These are phyloP conservation scores for Brachypterus glaber DNA, from an alignment of 2,888 invertebrate species.

Conservation along the genomic window DNA sequence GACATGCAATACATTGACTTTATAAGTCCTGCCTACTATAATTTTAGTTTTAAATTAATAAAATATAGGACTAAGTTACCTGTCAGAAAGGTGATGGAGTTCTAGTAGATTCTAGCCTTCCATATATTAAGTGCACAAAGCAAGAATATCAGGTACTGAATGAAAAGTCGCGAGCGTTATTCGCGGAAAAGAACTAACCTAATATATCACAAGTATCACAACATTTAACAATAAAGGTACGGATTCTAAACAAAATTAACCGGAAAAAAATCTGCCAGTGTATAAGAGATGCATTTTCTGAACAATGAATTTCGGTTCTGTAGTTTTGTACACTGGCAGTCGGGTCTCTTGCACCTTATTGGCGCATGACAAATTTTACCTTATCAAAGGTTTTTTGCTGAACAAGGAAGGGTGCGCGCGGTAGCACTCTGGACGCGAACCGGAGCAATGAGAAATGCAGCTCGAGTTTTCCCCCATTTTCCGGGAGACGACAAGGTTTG, in stretches of 20 bases:
- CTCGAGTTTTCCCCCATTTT: no score
- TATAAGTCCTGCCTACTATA: no score
- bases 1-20: no score
- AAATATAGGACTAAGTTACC: constrained; percentile 16
- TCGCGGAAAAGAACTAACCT: constrained; percentile 27
- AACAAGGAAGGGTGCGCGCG: constrained; percentile 26
- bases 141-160: constrained; percentile 28
- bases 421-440: neutral
- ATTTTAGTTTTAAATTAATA: neutral
- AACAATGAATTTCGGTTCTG: constrained; percentile 32
- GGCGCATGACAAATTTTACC: constrained; percentile 30
- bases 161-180: constrained; percentile 24
- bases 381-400: constrained; percentile 23
- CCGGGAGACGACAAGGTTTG: no score
- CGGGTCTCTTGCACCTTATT: constrained; percentile 29
- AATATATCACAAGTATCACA: constrained; percentile 36
- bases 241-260: constrained; percentile 19
- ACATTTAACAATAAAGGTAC: constrained; percentile 28
- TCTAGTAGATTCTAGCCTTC: constrained; percentile 19
- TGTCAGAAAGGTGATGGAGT: constrained; percentile 19
- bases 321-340: constrained; percentile 29
- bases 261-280: constrained; percentile 26
- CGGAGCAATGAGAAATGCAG: neutral
- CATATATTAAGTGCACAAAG: constrained; percentile 25
- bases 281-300: constrained; percentile 30